Evolutionary conservation across 1,140 invertebrate species (phyloP), one percentile per base, ranked within the genome.

Genomic region (Forficula auricularia): DNA sequence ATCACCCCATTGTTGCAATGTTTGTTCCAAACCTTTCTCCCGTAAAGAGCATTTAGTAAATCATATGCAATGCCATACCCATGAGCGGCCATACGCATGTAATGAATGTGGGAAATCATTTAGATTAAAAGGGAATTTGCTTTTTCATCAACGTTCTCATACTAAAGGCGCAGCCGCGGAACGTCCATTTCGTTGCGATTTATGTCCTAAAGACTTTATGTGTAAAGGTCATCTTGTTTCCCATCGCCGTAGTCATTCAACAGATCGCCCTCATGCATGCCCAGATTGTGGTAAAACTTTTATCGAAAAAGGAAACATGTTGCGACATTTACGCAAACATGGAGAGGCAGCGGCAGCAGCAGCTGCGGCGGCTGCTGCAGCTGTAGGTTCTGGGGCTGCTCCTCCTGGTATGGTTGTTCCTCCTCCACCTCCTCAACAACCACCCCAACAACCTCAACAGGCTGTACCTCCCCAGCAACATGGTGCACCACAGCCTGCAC

Each of bases 161-260:
- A 82, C 82, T 53, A 84, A 84, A 56, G 76, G 75, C 18, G 71
- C 71, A 46, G 82, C 82, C 19, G 81, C 86, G 46, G 84, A 92
- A 55, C 65, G 91, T 43, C 89, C 90, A 0, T 97, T 89, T 63
- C 71, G 83, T 19, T 98, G 94, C 60, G 91, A 97, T 52, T 72
- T 96, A 35, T 98, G 94, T 57, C 82, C 85, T 19, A 98, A 98
- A 62, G 85, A 91, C 51, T 98, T 98, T 65, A 80, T 94, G 62
- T 82, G 90, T 58, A 95, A 97, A 68, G 88, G 90, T 69, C 89
- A 95, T 64, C 70, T 96, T 43, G 79, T 84, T 41, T 79, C 82
- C 1, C 90, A 95, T 58, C 70, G 86, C 50, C 72, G 86, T 42
- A 88, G 84, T 18, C 90, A 95, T 59, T 82, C 81, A 13, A 84